Conservation (phyloP, 2,888 invertebrate species). For the Rhamphomyia laevipes region DNA sequence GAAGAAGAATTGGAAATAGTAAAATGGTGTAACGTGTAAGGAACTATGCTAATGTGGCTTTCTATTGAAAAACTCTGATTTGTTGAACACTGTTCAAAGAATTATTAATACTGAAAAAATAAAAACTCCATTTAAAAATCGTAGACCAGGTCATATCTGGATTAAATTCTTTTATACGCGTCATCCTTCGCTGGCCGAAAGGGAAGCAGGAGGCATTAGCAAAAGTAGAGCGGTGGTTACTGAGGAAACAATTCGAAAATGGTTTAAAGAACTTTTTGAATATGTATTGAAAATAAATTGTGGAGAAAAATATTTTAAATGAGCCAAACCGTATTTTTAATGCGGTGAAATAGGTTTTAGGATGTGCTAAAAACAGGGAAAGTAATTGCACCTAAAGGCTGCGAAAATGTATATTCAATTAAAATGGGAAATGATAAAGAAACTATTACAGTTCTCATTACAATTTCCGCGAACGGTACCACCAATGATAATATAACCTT, state of each 20-base stretch:
- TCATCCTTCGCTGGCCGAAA: not conserved
- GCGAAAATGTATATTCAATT: not conserved
- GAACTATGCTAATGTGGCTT: not conserved
- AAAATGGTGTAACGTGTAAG: not conserved
- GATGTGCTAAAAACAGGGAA: no score
- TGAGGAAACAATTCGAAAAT: not conserved
- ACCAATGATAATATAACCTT: not conserved
- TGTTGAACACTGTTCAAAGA: slow-evolving; percentile 4
- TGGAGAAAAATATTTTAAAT: not conserved
- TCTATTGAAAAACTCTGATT: not conserved
- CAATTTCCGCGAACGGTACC: not conserved
- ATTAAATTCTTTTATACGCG: not conserved
- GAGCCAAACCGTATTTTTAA: no score
- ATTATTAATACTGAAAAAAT: slow-evolving; percentile 4
- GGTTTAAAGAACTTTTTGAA: not conserved
- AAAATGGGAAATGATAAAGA: not conserved
- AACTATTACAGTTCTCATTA: not conserved
- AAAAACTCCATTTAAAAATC: not conserved
- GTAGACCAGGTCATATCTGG: not conserved
- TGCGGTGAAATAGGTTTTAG: no score
- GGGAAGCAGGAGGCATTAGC: not conserved
- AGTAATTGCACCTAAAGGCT: not conserved
- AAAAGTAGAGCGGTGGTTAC: slow-evolving; percentile 1
- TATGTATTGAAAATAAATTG: not conserved
- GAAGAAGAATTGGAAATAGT: not conserved